Evolutionary conservation across 2,888 invertebrate genomes (phyloP).

Genomic region (Protophormia terraenovae): DNA sequence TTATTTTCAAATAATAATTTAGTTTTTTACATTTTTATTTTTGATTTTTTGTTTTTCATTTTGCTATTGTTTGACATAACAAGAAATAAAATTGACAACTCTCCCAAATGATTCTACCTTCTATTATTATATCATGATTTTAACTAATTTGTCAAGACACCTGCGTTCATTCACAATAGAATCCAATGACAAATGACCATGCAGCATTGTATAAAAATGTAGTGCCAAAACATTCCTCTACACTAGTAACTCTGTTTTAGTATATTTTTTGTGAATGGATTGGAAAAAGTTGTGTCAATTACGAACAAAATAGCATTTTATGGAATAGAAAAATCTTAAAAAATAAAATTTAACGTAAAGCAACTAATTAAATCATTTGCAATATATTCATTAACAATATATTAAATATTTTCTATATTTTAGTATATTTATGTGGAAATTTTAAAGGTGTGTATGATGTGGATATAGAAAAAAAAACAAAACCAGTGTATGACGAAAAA

Average conservation of each 20-base stretch:
- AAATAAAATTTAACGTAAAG: conserved; percentile 32
- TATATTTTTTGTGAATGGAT: conserved; percentile 53
- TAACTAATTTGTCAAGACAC: too few relatives aligned
- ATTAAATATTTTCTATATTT: neutral
- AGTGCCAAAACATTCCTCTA: neutral
- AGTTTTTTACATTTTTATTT: too few relatives aligned
- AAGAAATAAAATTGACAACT: too few relatives aligned
- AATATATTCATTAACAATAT: neutral
- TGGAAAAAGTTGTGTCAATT: conserved; percentile 59
- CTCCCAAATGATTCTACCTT: too few relatives aligned
- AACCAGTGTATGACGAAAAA: conserved; percentile 24
- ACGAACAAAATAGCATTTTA: conserved; percentile 40
- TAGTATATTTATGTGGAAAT: neutral
- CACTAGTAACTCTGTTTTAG: conserved; percentile 34
- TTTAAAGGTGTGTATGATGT: conserved; percentile 36
- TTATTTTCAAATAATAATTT: too few relatives aligned
- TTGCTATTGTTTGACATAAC: too few relatives aligned
- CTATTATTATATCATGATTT: too few relatives aligned
- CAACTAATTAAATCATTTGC: neutral
- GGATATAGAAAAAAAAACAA: conserved; percentile 6
- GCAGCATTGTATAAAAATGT: neutral
- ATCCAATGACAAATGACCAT: neutral
- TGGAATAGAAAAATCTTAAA: conserved; percentile 26
- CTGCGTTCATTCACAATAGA: conserved; percentile 44
- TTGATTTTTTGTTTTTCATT: too few relatives aligned